phyloP scores from a whole-genome alignment of 2,797 vertebrate species.

The Choloepus didactylus region DNA sequence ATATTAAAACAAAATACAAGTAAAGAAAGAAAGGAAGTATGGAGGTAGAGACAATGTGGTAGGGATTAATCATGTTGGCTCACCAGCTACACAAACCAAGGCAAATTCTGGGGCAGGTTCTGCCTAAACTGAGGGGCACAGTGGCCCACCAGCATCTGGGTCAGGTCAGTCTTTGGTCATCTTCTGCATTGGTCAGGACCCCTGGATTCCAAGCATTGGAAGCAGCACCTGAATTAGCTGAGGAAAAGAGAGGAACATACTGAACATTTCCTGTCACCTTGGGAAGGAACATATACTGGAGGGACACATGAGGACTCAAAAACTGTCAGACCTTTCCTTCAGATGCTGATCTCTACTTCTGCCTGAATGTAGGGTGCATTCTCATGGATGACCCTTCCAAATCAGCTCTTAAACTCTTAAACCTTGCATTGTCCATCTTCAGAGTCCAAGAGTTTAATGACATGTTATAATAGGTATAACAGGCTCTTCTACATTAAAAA shows the following conservation, averaged over 20 bases:
- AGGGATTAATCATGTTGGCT: background rate
- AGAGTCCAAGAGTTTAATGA: background rate
- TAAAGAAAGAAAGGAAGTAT: background rate
- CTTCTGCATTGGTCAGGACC: background rate
- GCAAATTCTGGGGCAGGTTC: background rate
- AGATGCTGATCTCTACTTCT: background rate
- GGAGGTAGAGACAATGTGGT: background rate
- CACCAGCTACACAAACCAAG: background rate
- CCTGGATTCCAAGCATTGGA: background rate
- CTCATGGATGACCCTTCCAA: background rate
- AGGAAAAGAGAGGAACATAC: background rate
- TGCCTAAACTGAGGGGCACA: background rate
- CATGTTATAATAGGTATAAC: background rate
- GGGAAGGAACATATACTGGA: background rate
- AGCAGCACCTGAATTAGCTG: background rate
- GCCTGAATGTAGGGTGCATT: background rate
- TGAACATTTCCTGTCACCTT: background rate
- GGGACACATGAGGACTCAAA: background rate
- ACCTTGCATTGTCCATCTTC: background rate
- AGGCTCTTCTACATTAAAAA: background rate
- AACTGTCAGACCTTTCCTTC: background rate
- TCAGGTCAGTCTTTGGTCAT: background rate
- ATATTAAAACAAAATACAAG: constrained; percentile 58
- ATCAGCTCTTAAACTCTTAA: background rate
- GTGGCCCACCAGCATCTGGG: background rate